These are phyloP conservation scores for Casuarius casuarius DNA, from an alignment of 2,113 vertebrate species.

Conservation along the genomic window DNA sequence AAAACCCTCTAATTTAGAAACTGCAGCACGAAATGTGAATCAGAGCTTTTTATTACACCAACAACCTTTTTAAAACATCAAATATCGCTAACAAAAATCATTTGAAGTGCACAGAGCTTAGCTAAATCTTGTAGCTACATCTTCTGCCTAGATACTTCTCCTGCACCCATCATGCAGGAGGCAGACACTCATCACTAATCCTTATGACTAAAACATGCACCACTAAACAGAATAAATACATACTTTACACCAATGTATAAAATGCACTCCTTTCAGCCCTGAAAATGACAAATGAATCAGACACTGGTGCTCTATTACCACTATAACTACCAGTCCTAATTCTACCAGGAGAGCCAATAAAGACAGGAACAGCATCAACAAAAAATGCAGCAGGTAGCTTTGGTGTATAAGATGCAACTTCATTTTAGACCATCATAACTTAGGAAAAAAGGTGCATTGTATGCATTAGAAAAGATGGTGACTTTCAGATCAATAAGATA, in stretches of 20 bases:
- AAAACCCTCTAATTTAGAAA: background rate
- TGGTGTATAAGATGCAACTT: background rate
- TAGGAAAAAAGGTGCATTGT: background rate
- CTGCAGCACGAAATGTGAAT: background rate
- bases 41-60: background rate
- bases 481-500: background rate
- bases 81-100: background rate
- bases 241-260: background rate
- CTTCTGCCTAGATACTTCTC: background rate
- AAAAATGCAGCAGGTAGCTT: background rate
- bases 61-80: background rate
- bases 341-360: background rate
- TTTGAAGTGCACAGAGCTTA: background rate
- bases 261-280: background rate
- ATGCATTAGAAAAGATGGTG: background rate
- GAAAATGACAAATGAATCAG: background rate
- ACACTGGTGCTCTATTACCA: background rate
- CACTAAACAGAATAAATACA: rapidly evolving
- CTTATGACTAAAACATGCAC: background rate
- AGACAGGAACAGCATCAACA: background rate
- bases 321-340: background rate
- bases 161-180: background rate
- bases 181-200: background rate
- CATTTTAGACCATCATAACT: background rate
- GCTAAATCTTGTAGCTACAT: background rate